A percentile compares a stretch with the other conserved stretches of the same genome.
These are phyloP conservation scores for Euleptes europaea DNA, from an alignment of 2,113 vertebrate species.

Conservation along the genomic window DNA sequence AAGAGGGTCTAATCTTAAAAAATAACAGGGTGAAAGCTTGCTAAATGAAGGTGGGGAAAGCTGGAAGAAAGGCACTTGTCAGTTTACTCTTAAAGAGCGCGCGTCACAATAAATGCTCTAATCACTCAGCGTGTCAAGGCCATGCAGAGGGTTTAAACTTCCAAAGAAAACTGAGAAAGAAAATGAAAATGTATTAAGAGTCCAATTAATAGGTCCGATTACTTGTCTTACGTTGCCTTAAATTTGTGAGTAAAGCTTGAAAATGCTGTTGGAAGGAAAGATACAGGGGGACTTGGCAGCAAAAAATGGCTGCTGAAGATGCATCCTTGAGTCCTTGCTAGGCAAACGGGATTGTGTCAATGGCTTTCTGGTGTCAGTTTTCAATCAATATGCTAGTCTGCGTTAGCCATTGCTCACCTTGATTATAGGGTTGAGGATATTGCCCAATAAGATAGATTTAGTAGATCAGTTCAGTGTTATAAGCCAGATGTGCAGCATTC, in stretches of 20 bases:
- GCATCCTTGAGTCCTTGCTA: neutral
- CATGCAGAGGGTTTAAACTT: conserved; percentile 27
- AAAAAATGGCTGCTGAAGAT: neutral
- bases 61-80: conserved; percentile 54
- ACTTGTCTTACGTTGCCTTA: conserved; percentile 1
- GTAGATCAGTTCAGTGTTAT: no score
- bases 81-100: conserved; percentile 46
- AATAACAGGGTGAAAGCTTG: conserved; percentile 53
- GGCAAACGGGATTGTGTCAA: neutral
- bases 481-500: no score
- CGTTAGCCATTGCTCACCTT: neutral
- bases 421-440: neutral
- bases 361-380: neutral
- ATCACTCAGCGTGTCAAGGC: neutral
- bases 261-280: conserved; percentile 9
- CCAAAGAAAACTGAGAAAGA: neutral
- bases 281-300: neutral
- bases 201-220: conserved; percentile 15
- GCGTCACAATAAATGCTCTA: neutral
- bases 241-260: conserved; percentile 8
- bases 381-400: neutral
- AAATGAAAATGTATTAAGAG: conserved; percentile 10
- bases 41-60: conserved; percentile 46
- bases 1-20: conserved; percentile 66
- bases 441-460: neutral